Percentiles rank a stretch among this genome's conserved stretches.
phyloP scores from a whole-genome alignment of 2,888 invertebrate genomes.

The Acleris emargana region DNA sequence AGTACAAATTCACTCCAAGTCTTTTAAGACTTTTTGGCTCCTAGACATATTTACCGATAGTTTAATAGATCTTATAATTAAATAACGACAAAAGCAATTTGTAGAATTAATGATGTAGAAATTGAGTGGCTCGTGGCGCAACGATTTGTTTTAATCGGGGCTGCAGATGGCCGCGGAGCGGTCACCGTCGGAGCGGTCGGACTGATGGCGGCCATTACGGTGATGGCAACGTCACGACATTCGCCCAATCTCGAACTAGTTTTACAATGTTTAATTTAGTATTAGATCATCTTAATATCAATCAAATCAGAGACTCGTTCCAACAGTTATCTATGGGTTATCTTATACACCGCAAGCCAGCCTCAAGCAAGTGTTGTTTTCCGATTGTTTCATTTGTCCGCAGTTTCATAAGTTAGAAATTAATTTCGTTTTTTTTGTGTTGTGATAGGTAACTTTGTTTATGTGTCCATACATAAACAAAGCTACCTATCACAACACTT shows the following conservation, averaged over 20 bases:
- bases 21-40: neutral
- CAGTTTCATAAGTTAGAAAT: too few species aligned
- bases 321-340: too few species aligned
- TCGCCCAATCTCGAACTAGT: neutral
- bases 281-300: too few species aligned
- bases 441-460: too few species aligned
- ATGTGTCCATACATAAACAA: too few species aligned
- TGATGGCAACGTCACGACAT: conserved; percentile 1
- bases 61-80: conserved; percentile 21
- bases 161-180: neutral
- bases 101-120: conserved; percentile 23
- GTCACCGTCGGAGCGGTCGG: neutral
- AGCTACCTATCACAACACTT: too few species aligned
- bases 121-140: conserved; percentile 16
- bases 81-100: conserved; percentile 19
- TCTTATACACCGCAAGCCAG: too few species aligned
- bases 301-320: too few species aligned
- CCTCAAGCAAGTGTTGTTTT: too few species aligned
- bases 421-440: too few species aligned
- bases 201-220: neutral
- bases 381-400: too few species aligned
- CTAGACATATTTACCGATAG: neutral
- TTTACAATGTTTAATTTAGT: neutral
- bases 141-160: conserved; percentile 15
- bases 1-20: neutral